Conservation (phyloP, 2,888 invertebrate species). For the Malthinus seriepunctatus region DNA sequence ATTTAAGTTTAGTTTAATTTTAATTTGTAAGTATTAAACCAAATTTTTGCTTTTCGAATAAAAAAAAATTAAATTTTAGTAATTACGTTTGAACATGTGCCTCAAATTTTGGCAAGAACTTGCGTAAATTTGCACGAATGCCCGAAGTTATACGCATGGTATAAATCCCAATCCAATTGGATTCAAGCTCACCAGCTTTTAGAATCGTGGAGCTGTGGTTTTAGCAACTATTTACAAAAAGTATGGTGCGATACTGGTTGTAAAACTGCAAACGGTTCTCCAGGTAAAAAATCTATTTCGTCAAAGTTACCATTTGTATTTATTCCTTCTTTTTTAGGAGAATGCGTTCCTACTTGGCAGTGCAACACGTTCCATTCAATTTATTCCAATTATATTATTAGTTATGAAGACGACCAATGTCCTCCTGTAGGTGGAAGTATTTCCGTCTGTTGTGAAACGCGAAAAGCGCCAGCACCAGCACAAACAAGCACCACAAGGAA, state of each 20-base stretch:
- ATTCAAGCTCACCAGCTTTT: slow-evolving; percentile 49
- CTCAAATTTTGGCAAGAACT: slow-evolving; percentile 19
- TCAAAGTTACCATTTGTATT: background rate
- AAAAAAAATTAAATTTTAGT: no score
- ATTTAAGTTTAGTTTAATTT: no score
- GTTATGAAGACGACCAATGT: background rate
- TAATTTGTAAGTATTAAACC: no score
- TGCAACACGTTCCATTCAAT: slow-evolving; percentile 26
- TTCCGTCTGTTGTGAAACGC: slow-evolving; percentile 9
- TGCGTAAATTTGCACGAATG: slow-evolving; percentile 51
- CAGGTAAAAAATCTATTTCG: slow-evolving; percentile 32
- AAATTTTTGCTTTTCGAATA: no score
- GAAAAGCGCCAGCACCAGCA: no score
- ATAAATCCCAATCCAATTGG: slow-evolving; percentile 29
- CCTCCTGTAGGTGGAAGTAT: background rate
- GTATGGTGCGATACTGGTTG: slow-evolving; percentile 54
- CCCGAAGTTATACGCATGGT: slow-evolving; percentile 47
- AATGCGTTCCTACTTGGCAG: slow-evolving; percentile 33
- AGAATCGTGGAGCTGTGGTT: slow-evolving; percentile 58
- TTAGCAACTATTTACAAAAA: slow-evolving; percentile 50
- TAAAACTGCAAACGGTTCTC: slow-evolving; percentile 33
- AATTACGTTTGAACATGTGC: slow-evolving; percentile 46
- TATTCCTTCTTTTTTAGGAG: slow-evolving; percentile 26
- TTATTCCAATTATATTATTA: no score
- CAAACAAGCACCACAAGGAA: no score